Evolutionary conservation across 1,140 invertebrate species (phyloP).

Genomic region (Leguminivora glycinivorella): DNA sequence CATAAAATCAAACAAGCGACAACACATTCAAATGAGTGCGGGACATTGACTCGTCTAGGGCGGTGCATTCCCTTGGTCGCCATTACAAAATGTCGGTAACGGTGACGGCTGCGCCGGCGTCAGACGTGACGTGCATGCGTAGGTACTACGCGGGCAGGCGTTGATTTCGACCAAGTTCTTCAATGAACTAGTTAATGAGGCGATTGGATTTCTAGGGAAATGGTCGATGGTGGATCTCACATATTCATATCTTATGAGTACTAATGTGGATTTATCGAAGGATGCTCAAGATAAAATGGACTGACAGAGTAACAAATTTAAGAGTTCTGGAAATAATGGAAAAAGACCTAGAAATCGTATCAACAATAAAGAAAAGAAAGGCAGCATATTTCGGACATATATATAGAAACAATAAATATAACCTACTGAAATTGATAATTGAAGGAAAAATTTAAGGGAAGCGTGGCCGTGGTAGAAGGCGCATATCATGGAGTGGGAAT

Average conservation of each 20-base stretch:
- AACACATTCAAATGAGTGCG: background rate
- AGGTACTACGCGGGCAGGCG: slow-evolving; percentile 6
- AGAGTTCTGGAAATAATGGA: too few species aligned
- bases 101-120: slow-evolving; percentile 48
- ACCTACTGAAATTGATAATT: too few species aligned
- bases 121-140: slow-evolving; percentile 49
- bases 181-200: background rate
- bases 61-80: slow-evolving; percentile 52
- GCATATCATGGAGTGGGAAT: too few species aligned
- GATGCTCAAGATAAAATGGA: too few species aligned
- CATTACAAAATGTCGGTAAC: slow-evolving; percentile 70
- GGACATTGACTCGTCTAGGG: slow-evolving; percentile 67
- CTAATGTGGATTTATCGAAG: too few species aligned
- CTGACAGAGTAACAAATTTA: too few species aligned
- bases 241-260: background rate
- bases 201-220: background rate
- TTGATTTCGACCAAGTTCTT: background rate
- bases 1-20: background rate
- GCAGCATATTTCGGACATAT: too few species aligned
- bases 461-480: too few species aligned
- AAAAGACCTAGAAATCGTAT: too few species aligned
- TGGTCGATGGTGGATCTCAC: background rate
- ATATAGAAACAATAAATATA: too few species aligned
- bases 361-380: too few species aligned
- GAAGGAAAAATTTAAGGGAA: too few species aligned